These are phyloP conservation scores for Enteromius paludinosus DNA, from an alignment of 2,797 vertebrate species.

Conservation along the genomic window DNA sequence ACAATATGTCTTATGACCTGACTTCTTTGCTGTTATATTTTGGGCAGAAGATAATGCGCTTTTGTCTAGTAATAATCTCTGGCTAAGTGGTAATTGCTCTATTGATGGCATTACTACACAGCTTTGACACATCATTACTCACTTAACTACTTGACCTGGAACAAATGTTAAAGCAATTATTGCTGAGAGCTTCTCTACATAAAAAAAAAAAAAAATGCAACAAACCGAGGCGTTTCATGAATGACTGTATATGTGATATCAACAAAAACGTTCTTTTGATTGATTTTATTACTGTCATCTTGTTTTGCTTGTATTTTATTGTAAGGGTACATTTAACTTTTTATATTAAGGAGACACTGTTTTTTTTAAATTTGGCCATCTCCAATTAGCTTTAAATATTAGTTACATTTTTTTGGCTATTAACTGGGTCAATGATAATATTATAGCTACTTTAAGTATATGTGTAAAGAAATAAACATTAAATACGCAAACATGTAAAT, in stretches of 20 bases:
- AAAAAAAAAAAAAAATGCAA: slow-evolving; percentile 74
- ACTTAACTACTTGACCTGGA: slow-evolving; percentile 92
- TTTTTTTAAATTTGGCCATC: not conserved
- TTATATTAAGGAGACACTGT: not conserved
- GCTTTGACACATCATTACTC: slow-evolving; percentile 92
- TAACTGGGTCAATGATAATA: not conserved
- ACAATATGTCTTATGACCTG: slow-evolving; percentile 73
- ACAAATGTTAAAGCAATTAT: slow-evolving; percentile 92
- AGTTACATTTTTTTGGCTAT: not conserved
- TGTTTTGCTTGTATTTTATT: not conserved
- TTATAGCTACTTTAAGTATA: not conserved
- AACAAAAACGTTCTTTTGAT: slow-evolving; percentile 21
- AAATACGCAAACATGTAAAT: not conserved
- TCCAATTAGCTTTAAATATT: not conserved
- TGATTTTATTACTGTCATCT: slow-evolving; percentile 1
- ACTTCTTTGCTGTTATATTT: slow-evolving; percentile 81
- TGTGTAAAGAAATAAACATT: not conserved
- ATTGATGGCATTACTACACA: slow-evolving; percentile 86
- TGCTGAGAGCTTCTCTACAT: slow-evolving; percentile 84
- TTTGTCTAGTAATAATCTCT: slow-evolving; percentile 84
- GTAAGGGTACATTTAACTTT: not conserved
- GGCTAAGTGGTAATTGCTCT: slow-evolving; percentile 90
- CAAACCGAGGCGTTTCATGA: slow-evolving; percentile 78
- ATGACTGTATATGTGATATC: slow-evolving; percentile 24
- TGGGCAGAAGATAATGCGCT: slow-evolving; percentile 82